Conservation (phyloP, 2,888 invertebrate species). For the Encarsia formosa region DNA sequence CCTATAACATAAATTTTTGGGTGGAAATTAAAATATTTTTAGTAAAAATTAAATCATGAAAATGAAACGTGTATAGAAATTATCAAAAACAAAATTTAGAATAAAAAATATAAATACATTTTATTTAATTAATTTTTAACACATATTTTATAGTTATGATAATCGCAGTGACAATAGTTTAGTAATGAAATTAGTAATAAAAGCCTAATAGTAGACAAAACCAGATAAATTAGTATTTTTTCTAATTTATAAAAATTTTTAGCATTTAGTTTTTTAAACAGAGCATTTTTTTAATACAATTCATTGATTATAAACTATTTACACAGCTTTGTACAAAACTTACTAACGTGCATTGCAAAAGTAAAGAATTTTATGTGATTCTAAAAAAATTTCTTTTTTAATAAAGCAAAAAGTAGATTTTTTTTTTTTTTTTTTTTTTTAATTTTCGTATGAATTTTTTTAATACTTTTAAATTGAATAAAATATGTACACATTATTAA, state of each 20-base stretch:
- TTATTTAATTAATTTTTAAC: slow-evolving; percentile 34
- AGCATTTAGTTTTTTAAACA: slow-evolving; percentile 3
- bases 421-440: no score
- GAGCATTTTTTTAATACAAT: slow-evolving; percentile 24
- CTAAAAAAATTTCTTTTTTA: no score
- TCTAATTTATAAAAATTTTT: slow-evolving; percentile 7
- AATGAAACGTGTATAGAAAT: no score
- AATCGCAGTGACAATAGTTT: slow-evolving; percentile 10
- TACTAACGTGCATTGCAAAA: slow-evolving; percentile 10
- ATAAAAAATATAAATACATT: slow-evolving; percentile 40
- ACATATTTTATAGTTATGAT: slow-evolving; percentile 23
- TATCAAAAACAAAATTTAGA: no score
- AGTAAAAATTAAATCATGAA: no score
- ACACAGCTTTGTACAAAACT: slow-evolving; percentile 42
- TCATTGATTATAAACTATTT: slow-evolving; percentile 35
- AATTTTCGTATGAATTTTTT: no score
- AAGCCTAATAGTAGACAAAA: slow-evolving; percentile 16
- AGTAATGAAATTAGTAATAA: slow-evolving; percentile 14
- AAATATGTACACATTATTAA: no score
- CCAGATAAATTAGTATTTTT: slow-evolving; percentile 1
- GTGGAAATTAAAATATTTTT: no score
- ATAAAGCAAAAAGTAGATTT: no score
- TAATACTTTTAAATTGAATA: no score
- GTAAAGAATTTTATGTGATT: no score
- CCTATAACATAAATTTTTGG: no score